These are phyloP conservation scores for Ips nitidus DNA, from an alignment of 1,140 invertebrate genomes.

Conservation along the genomic window DNA sequence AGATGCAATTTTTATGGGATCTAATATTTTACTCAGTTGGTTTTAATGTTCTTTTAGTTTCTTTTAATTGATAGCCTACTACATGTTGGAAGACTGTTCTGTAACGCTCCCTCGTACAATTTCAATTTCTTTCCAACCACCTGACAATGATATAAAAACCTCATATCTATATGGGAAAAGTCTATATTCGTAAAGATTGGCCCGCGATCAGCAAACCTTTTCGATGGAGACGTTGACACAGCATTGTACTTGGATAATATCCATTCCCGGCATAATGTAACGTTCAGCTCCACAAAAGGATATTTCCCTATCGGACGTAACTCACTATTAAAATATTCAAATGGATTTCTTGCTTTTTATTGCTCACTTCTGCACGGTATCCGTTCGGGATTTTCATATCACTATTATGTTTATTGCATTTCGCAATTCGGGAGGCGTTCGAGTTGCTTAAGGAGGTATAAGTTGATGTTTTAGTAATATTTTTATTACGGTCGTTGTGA, in stretches of 20 bases:
- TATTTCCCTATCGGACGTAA: conserved; percentile 38
- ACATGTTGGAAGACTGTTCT: neutral
- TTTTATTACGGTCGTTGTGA: too few species aligned
- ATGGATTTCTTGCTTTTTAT: conserved; percentile 39
- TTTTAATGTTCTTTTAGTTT: too few species aligned
- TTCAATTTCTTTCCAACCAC: conserved; percentile 31
- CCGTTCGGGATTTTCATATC: conserved; percentile 31
- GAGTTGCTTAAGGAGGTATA: conserved; percentile 4
- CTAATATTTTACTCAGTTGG: too few species aligned
- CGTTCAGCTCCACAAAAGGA: conserved; percentile 41
- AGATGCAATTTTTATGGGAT: too few species aligned
- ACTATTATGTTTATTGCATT: conserved; percentile 35
- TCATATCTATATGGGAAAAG: conserved; percentile 41
- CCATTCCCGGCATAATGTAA: conserved; percentile 47
- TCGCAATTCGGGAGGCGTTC: conserved; percentile 10
- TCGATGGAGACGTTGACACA: conserved; percentile 47
- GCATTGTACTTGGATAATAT: conserved; percentile 47
- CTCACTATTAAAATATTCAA: conserved; percentile 42
- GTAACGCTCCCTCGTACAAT: conserved; percentile 4
- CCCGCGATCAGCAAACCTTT: conserved; percentile 45
- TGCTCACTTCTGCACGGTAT: conserved; percentile 31
- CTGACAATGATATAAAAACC: conserved; percentile 43
- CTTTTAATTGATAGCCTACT: too few species aligned
- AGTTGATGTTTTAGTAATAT: neutral
- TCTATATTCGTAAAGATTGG: conserved; percentile 42